Base-by-base conservation (phyloP, 1,140 invertebrate species). In the Lasaia peninsularis region DNA sequence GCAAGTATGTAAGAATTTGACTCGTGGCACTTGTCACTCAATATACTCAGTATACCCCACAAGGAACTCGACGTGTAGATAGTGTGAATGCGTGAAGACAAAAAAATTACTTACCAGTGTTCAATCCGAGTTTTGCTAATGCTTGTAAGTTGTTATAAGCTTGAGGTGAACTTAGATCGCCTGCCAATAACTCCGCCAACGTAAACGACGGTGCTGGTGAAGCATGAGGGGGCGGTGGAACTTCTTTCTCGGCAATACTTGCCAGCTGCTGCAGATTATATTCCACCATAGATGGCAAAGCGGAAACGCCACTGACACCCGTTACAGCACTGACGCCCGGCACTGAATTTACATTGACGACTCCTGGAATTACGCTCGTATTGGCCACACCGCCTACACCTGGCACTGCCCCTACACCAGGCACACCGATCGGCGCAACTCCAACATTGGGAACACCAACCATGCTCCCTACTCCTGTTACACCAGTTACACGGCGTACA, bases 141-240 rank as follows among this genome's bases (percentile, higher is more conserved):
- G 95, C 95, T 77, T 97, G 95, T 53, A 97, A 90, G 89, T 97
- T 98, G 77, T 96, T 96, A 62, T 95, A 92, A 33, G 95, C 93
- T 80, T 95, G 94, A 76, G 93, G 93, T 9, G 92, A 92, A 64
- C 87, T 92, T 1, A 92, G 77, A 75, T 96, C 94, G 24, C 94
- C 94, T 56, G 92, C 91, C 31, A 96, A 91, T 54, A 96, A 88
- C 73, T 96, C 94, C 8, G 92, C 93, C 58, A 95, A 75, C 57
- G 92, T 94, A 59, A 95, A 95, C 0, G 90, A 71, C 60, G 93
- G 91, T 52, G 92, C 93, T 62, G 93, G 93, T 35, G 92, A 93
- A 40, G 93, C 91, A 61, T 92, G 93, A 6, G 93, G 91, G 90
- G 68, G 91, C 12, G 70, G 79, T 14, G 75, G 79, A 12, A 79